Evolutionary conservation across 2,888 invertebrate genomes (phyloP), one percentile per base, ranked within the genome.

Genomic region (Ecliptopera silaceata): DNA sequence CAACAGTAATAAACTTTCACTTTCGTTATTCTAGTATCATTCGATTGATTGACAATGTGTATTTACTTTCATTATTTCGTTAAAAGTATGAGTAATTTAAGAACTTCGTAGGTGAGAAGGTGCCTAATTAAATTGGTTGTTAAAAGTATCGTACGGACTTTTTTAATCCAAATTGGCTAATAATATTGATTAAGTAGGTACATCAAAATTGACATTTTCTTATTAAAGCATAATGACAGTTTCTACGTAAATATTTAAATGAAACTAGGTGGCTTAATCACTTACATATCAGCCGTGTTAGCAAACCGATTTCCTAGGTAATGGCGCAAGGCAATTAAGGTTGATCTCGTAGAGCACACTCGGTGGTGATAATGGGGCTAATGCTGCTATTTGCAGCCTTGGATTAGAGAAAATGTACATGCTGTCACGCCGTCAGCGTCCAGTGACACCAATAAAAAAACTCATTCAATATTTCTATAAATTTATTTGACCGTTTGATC

Each of bases 1-100:
- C 70, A 74, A 75, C 70, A 26, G 72, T 72, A 74, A 74, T 69
- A 66, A 74, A 80, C 86, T 86, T 86, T 86, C 86, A 83, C 86
- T 82, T 81, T 74, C 73, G 75, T 74, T 72, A 72, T 77, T 81
- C 77, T 54, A 73, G 73, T 77, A 36, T 26, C 38, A 56, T 54
- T 60, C 56, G 56, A 45, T 54, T 12, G 29, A 46, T 54, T 54
- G 46, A 54, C 36, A 53, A 43, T 52, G 47, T 22, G 32, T 49
- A 48, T 51, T 47, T 56, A 52, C 55, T 56, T 56, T 56, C 48
- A 56, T 26, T 59, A 39, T 51, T 51, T 48, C 26, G 54, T 52
- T 8, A 1, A 8, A 26, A 8, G 8, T 6, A 6, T n/a, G n/a
- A 6, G 6, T 6, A 22, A 53, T 49, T 58, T 48, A 47, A 42